phyloP scores from a whole-genome alignment of 2,113 vertebrate genomes.

The Channa argus region DNA sequence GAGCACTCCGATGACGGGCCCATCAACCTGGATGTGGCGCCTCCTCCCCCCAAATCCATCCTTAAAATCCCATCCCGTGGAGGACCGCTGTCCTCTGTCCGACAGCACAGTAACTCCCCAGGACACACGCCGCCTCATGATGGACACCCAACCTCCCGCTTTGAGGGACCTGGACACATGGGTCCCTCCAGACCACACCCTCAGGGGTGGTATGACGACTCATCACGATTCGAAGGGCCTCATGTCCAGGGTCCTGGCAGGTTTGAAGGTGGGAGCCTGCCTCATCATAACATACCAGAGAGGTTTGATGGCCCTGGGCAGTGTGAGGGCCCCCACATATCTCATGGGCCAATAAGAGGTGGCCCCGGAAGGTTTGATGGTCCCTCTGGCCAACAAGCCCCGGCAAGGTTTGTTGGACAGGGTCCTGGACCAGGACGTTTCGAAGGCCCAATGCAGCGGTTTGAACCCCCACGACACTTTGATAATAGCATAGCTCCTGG shows the following conservation, averaged over 20 bases:
- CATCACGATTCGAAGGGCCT: constrained; percentile 60
- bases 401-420: constrained; percentile 64
- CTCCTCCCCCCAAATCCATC: constrained; percentile 49
- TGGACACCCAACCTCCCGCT: constrained; percentile 64
- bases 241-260: constrained; percentile 60
- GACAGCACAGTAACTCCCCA: constrained; percentile 70
- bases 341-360: too few relatives aligned
- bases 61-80: constrained; percentile 9
- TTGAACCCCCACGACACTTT: constrained; percentile 42
- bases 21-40: constrained; percentile 47
- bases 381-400: constrained; percentile 81
- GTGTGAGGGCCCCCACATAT: constrained; percentile 73
- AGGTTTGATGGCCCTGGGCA: constrained; percentile 78
- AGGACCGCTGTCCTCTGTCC: not conserved
- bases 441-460: constrained; percentile 79
- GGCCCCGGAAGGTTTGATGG: constrained; percentile 83
- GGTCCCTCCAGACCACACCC: constrained; percentile 62
- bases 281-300: constrained; percentile 70
- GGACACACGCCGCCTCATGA: constrained; percentile 78
- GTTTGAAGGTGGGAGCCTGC: constrained; percentile 64
- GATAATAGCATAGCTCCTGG: constrained; percentile 44
- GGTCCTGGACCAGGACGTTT: constrained; percentile 64
- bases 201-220: constrained; percentile 80
- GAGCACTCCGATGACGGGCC: constrained; percentile 79
- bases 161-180: constrained; percentile 59